phyloP scores from a whole-genome alignment of 2,797 vertebrate genomes.

The Champsocephalus esox region DNA sequence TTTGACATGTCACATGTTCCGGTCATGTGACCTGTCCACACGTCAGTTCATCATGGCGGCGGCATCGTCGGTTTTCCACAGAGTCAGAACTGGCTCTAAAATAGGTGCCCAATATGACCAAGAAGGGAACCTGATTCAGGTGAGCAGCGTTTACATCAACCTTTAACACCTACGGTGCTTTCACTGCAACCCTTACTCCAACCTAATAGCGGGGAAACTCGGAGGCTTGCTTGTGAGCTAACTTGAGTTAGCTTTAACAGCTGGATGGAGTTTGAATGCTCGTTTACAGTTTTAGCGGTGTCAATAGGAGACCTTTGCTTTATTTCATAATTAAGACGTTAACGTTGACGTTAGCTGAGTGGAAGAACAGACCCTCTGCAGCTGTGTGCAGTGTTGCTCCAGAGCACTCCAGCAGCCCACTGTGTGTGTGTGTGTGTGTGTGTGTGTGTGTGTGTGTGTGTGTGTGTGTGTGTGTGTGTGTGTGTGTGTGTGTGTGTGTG shows the following conservation, averaged over 20 bases:
- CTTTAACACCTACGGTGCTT: fast-evolving
- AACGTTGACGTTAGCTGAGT: background rate
- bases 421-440: conserved; percentile 6
- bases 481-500: no score
- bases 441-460: no score
- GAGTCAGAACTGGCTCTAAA: conserved; percentile 83
- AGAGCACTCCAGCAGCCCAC: background rate
- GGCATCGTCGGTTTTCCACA: conserved; percentile 82
- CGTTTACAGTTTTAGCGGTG: background rate
- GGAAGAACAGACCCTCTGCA: background rate
- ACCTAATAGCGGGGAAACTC: fast-evolving
- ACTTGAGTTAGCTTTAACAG: background rate
- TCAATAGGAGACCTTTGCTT: background rate
- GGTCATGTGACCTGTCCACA: conserved; percentile 35
- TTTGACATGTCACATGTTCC: conserved; percentile 1
- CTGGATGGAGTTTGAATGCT: fast-evolving
- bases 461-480: no score
- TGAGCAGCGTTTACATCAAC: conserved; percentile 4
- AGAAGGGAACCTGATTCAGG: conserved; percentile 86
- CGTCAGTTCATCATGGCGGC: conserved; percentile 72
- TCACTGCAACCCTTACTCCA: fast-evolving
- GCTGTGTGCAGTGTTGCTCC: background rate
- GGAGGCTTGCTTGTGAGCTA: background rate
- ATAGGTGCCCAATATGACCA: conserved; percentile 86
- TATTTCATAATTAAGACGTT: background rate